These are phyloP conservation scores for Triplophysa rosa DNA, from an alignment of 2,113 vertebrate species.

Conservation along the genomic window DNA sequence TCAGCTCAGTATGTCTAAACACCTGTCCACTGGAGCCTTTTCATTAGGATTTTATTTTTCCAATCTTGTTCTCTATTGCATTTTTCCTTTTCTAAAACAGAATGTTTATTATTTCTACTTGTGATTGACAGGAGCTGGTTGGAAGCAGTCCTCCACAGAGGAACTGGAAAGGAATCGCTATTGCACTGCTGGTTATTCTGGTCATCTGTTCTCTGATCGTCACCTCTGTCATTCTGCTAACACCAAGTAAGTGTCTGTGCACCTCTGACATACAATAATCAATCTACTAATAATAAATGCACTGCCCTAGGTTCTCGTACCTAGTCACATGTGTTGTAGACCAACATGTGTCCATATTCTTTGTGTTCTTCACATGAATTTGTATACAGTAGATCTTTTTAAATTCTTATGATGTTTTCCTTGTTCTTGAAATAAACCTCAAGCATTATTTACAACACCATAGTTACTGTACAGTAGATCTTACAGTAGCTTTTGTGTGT, in stretches of 20 bases:
- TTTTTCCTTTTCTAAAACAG: neutral
- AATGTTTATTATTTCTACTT: constrained; percentile 40
- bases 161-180: constrained; percentile 99
- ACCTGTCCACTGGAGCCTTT: too few species aligned
- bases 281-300: neutral
- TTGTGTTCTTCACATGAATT: too few species aligned
- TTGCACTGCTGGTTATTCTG: constrained; percentile 95
- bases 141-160: constrained; percentile 92
- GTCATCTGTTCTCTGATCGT: constrained; percentile 97
- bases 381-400: too few species aligned
- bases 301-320: neutral
- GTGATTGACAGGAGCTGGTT: constrained; percentile 86
- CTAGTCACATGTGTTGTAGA: neutral
- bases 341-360: too few species aligned
- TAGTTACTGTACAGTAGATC: too few species aligned
- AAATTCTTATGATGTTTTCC: too few species aligned
- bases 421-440: too few species aligned
- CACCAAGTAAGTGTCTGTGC: constrained; percentile 80
- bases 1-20: too few species aligned
- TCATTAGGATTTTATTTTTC: neutral
- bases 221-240: constrained; percentile 96
- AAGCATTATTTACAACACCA: too few species aligned
- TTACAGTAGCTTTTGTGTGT: neutral
- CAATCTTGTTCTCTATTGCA: neutral
- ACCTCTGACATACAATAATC: neutral